Evolutionary conservation across 2,797 vertebrate genomes (phyloP).

Genomic region (Rhinichthys osculus): DNA sequence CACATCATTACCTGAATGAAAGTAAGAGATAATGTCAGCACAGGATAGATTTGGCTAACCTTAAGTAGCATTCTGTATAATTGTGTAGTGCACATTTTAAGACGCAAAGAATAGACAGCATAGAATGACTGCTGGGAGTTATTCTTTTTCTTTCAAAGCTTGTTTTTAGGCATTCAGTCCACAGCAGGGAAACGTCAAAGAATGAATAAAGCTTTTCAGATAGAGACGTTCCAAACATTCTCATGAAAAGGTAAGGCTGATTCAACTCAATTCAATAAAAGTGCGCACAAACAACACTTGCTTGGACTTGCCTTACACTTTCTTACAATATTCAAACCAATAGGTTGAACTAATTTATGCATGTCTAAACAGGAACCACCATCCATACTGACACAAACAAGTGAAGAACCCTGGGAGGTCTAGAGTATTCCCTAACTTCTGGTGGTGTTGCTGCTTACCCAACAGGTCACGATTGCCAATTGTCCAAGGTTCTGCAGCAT

Average conservation of each 20-base stretch:
- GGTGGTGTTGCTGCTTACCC: conserved; percentile 75
- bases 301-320: background rate
- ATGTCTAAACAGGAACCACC: conserved; percentile 20
- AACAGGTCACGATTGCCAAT: conserved; percentile 82
- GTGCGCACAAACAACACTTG: background rate
- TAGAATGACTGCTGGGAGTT: background rate
- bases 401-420: background rate
- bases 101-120: background rate
- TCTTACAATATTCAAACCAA: background rate
- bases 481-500: conserved; percentile 92
- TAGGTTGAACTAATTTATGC: background rate
- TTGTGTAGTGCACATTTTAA: background rate
- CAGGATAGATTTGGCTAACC: background rate
- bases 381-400: conserved; percentile 18
- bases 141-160: background rate
- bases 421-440: background rate
- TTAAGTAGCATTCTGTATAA: background rate
- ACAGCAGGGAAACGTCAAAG: background rate
- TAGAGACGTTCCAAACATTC: background rate
- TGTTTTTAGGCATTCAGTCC: background rate
- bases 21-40: conserved; percentile 9
- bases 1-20: conserved; percentile 85
- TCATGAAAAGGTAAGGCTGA: conserved; percentile 5
- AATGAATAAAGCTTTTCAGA: conserved; percentile 19
- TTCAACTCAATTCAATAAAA: background rate